Evolutionary conservation across 92 coral and sea anemone species (phyloP).

Genomic region (Virgularia gustaviana): DNA sequence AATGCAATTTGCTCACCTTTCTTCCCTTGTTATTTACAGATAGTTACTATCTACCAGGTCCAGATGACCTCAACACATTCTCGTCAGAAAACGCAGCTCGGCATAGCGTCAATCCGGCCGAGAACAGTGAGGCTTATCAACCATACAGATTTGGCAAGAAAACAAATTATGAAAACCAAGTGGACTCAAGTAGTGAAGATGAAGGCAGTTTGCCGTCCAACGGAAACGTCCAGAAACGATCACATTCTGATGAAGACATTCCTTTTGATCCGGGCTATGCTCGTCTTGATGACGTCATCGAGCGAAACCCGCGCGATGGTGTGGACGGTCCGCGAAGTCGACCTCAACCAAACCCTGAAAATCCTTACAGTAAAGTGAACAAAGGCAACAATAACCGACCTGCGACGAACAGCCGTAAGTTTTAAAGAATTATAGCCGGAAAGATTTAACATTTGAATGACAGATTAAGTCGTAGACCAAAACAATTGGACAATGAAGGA

Average conservation of each 20-base stretch:
- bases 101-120: conserved; percentile 16
- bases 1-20: background rate
- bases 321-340: background rate
- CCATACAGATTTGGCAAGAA: conserved; percentile 19
- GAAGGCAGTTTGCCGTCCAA: conserved; percentile 6
- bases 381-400: conserved; percentile 24
- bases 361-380: conserved; percentile 14
- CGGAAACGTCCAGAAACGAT: background rate
- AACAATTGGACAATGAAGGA: too few species aligned
- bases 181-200: conserved; percentile 12
- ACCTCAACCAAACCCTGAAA: background rate
- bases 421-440: too few species aligned
- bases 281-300: background rate
- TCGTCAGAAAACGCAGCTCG: conserved; percentile 3
- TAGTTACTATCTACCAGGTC: conserved; percentile 31
- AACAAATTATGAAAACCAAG: background rate
- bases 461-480: too few species aligned
- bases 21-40: background rate
- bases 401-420: conserved; percentile 30
- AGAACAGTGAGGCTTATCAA: conserved; percentile 32
- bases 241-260: conserved; percentile 20
- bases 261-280: conserved; percentile 31
- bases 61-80: conserved; percentile 32
- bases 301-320: conserved; percentile 3
- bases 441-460: too few species aligned